A percentile compares a stretch with the other conserved stretches of the same genome.
Evolutionary conservation across 2,797 vertebrate species (phyloP).

Genomic region (Balearica regulorum): DNA sequence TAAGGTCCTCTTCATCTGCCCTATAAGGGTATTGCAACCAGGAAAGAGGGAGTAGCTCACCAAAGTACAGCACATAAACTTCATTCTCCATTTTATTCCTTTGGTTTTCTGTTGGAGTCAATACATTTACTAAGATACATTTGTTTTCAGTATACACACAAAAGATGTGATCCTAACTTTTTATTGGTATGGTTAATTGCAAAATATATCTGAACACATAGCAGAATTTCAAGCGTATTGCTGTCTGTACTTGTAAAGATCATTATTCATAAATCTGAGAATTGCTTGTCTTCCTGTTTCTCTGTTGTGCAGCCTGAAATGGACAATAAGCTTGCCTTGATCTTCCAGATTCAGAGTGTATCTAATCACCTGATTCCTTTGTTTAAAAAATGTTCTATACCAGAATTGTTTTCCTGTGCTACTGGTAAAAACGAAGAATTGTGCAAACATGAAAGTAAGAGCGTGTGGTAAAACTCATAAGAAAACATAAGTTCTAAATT

Average conservation of each 20-base stretch:
- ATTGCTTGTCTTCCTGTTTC: neutral
- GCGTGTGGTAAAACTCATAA: neutral
- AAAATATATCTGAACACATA: neutral
- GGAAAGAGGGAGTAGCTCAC: neutral
- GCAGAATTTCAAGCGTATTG: neutral
- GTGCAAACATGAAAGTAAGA: neutral
- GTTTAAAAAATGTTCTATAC: neutral
- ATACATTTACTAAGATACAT: neutral
- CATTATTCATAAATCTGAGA: neutral
- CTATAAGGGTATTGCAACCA: neutral
- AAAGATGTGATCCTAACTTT: neutral
- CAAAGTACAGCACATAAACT: neutral
- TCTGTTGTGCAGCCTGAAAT: neutral
- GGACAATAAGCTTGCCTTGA: neutral
- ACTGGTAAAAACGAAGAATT: neutral
- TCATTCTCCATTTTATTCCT: neutral
- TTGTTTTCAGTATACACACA: neutral
- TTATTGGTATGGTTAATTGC: neutral
- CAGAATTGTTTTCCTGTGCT: neutral
- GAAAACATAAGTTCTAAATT: neutral
- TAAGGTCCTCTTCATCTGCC: neutral
- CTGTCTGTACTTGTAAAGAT: neutral
- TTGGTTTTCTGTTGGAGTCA: neutral
- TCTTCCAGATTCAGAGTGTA: neutral
- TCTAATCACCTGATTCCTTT: neutral